Evolutionary conservation across 2,797 vertebrate genomes (phyloP), one percentile per base, ranked within the genome.

Genomic region (Melanotaenia parkinsoni): DNA sequence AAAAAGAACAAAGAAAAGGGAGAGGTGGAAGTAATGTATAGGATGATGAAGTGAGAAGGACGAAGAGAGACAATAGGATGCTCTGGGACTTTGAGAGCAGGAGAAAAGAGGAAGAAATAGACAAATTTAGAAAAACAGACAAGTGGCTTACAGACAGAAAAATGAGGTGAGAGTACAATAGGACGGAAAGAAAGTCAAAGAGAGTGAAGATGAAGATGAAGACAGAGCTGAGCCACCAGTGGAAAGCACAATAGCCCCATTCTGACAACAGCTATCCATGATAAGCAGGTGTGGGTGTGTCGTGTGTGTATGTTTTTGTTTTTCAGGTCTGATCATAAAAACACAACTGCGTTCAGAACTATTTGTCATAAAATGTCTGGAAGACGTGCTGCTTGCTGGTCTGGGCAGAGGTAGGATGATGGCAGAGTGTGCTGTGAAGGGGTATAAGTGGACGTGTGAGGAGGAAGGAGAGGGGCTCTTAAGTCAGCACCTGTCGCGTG

Each of bases 401-500:
- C 47, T 63, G 65, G 32, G 53, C 67, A 45, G 11, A 35, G 63
- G 74, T 57, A 81, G 83, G 84, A 88, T 67, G 83, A 75, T 77
- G 24, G 43, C 86, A 79, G 83, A 76, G 65, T 56, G 87, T 88
- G 84, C 69, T 47, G 77, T 66, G 66, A 84, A 86, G 74, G 89
- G 79, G 85, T 81, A 86, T 64, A 86, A 91, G 89, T 84, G 76
- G 76, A 78, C 38, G 73, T 84, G 81, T 81, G 70, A 43, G 61
- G 66, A 84, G 90, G 87, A 87, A 85, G 81, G 84, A 72, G 82
- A 76, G 67, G 16, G 76, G 86, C 76, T 89, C 82, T 91, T 89
- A 92, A 92, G 91, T 92, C 92, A 90, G 93, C 93, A 91, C 90
- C 93, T 93, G 93, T 93, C 92, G 80, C 83, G 87, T 91, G 91